Percentiles rank a stretch among this genome's conserved stretches.
These are phyloP conservation scores for Brienomyrus longianalis DNA, from an alignment of 2,113 vertebrate genomes.

Conservation along the genomic window DNA sequence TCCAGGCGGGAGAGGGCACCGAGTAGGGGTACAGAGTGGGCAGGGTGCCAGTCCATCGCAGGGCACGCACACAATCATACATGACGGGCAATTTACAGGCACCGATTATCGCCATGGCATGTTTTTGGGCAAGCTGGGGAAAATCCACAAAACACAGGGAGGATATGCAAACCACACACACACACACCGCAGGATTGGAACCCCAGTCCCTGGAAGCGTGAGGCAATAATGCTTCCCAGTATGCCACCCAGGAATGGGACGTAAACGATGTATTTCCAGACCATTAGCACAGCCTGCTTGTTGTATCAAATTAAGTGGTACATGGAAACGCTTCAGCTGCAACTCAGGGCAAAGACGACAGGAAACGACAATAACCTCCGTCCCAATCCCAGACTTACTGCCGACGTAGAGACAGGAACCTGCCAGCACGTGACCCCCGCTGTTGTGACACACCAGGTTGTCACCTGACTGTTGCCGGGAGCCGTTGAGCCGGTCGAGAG, in stretches of 20 bases:
- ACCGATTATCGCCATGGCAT: background rate
- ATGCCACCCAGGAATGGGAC: background rate
- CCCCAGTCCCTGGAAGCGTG: background rate
- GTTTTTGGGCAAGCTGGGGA: background rate
- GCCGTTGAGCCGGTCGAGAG: constrained; percentile 72
- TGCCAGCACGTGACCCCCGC: constrained; percentile 74
- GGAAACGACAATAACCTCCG: background rate
- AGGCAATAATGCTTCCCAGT: background rate
- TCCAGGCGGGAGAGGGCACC: background rate
- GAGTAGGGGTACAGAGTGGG: background rate
- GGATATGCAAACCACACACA: background rate
- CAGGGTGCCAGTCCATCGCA: background rate
- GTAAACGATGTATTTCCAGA: background rate
- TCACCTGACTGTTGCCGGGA: constrained; percentile 86
- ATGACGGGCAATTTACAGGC: background rate
- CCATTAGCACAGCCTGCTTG: background rate
- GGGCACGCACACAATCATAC: background rate
- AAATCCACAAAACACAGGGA: background rate
- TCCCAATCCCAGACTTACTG: constrained; percentile 61
- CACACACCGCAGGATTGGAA: background rate
- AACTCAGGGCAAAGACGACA: background rate
- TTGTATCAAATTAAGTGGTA: background rate
- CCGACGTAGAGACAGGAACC: constrained; percentile 90
- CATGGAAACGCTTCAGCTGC: background rate
- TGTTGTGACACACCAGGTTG: constrained; percentile 85